Evolutionary conservation across 2,888 invertebrate genomes (phyloP), one percentile per base, ranked within the genome.

Genomic region (Yponomeuta plumbellus): DNA sequence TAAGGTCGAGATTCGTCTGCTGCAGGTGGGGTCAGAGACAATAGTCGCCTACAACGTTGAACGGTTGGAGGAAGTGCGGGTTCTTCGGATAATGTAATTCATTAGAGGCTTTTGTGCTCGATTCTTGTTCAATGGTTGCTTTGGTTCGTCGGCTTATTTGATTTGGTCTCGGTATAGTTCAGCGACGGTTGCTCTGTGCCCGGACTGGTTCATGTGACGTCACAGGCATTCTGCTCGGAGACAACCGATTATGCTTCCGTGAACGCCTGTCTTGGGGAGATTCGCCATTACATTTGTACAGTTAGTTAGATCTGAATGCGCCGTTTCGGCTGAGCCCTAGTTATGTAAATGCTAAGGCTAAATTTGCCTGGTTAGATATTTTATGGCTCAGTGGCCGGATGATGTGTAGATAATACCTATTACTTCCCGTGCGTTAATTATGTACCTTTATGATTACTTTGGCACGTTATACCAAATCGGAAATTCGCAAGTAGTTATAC

Each of bases 51-150:
- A 20, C 20, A 26, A 65, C 26, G 74, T 75, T 74, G 75, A 75
- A 77, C 78, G 71, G 77, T 77, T 73, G 76, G 74, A 77, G 78
- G 73, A 71, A 71, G 74, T 73, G 71, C 70, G 66, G 76, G 80
- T 76, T 78, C 76, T 76, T 73, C 77, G 77, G 80, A 82, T 86
- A 86, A 88, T 87, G 81, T 76, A 85, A 85, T 88, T 87, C 80
- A 87, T 87, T 86, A 85, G 81, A 75, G 73, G 78, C 80, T 81
- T 85, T 84, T 85, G 83, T 84, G 72, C 74, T 75, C 77, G 75
- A 80, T 80, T 77, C 79, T 76, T 74, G 76, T 74, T 74, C 76
- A 80, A 81, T 72, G 75, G 75, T 73, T 70, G 71, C 66, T 68
- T 72, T 70, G 68, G 70, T 69, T 69, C 65, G 63, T 64, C 67